Percentiles rank a stretch among this genome's conserved stretches.
Conservation (phyloP, 1,140 invertebrate species). For the Musca domestica region DNA sequence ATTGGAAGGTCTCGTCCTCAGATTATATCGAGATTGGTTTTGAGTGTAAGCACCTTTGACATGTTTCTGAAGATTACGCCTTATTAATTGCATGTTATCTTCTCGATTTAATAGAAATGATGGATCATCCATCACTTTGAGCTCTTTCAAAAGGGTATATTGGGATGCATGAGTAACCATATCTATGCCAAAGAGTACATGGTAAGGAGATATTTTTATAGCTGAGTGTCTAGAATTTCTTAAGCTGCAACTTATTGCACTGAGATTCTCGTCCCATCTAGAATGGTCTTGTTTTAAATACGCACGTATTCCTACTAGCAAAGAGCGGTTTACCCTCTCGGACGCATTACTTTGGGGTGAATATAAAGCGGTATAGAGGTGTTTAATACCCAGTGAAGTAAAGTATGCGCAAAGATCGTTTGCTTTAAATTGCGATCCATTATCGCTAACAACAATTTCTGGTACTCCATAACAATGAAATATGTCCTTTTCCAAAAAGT, state of each 20-base stretch:
- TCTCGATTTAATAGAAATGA: background rate
- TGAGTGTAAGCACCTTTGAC: too few relatives aligned
- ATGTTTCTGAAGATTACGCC: background rate
- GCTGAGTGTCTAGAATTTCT: background rate
- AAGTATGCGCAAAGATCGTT: too few relatives aligned
- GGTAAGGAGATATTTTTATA: too few relatives aligned
- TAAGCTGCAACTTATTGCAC: conserved; percentile 1
- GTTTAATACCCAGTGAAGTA: too few relatives aligned
- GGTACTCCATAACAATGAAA: background rate
- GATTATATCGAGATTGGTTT: background rate
- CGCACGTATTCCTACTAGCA: conserved; percentile 9
- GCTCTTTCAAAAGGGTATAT: too few relatives aligned
- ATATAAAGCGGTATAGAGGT: background rate
- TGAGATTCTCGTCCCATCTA: conserved; percentile 22
- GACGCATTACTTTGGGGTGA: too few relatives aligned
- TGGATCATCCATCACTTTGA: too few relatives aligned
- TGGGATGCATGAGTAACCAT: too few relatives aligned
- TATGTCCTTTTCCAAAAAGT: background rate
- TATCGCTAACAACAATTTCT: too few relatives aligned
- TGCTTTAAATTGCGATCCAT: too few relatives aligned
- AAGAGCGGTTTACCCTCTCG: background rate
- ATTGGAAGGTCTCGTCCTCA: background rate
- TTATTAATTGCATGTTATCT: background rate
- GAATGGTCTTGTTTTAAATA: background rate
- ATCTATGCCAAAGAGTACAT: too few relatives aligned